phyloP scores from a whole-genome alignment of 2,113 vertebrate species.

The Brachypteracias leptosomus region DNA sequence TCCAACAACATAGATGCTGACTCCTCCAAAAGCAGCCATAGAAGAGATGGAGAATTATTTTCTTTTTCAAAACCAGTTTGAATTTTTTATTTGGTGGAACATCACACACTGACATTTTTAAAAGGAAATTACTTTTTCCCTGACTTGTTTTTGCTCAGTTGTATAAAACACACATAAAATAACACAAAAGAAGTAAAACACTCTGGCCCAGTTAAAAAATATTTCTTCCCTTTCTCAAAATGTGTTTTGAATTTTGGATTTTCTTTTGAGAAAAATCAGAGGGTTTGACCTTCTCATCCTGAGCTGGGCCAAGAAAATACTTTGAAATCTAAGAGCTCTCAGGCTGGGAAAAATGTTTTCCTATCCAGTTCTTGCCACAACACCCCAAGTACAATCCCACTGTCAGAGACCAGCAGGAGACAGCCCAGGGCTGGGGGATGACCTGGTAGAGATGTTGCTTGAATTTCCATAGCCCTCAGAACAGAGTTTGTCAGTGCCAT shows the following conservation, averaged over 20 bases:
- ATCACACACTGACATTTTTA: background rate
- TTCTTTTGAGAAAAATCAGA: background rate
- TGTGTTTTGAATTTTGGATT: background rate
- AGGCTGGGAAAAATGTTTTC: background rate
- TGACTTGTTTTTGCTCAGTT: background rate
- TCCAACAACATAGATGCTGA: background rate
- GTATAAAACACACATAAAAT: background rate
- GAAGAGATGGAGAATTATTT: background rate
- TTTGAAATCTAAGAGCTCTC: background rate
- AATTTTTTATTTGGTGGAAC: background rate
- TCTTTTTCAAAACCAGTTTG: background rate
- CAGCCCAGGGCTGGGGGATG: background rate
- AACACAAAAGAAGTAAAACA: background rate
- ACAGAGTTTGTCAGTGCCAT: background rate
- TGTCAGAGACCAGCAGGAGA: background rate
- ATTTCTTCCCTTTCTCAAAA: background rate
- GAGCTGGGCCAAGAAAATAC: background rate
- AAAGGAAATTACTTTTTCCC: background rate
- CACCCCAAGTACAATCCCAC: background rate
- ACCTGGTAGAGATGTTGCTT: background rate
- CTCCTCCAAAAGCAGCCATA: background rate
- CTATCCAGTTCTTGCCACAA: background rate
- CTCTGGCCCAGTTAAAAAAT: background rate
- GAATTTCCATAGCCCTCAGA: background rate
- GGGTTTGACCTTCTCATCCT: background rate